phyloP scores from a whole-genome alignment of 2,888 invertebrate genomes.

The Catocala sponsa region DNA sequence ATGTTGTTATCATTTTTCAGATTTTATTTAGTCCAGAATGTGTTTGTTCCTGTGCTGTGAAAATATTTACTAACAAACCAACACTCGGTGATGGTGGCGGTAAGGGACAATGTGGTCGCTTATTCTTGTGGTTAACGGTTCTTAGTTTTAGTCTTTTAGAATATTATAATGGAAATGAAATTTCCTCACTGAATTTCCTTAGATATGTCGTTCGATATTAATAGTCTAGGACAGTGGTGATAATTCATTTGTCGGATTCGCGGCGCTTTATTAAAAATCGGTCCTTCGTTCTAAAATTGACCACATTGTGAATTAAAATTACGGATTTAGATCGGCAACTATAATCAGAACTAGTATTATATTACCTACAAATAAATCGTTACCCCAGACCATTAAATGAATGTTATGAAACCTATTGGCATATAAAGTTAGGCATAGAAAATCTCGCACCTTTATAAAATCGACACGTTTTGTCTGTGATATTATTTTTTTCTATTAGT shows the following conservation, averaged over 20 bases:
- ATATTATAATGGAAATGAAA: constrained; percentile 44
- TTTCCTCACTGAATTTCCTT: constrained; percentile 44
- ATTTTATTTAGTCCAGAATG: constrained; percentile 88
- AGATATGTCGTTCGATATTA: constrained; percentile 48
- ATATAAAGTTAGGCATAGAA: constrained; percentile 32
- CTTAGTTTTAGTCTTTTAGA: constrained; percentile 54
- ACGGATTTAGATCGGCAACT: constrained; percentile 57
- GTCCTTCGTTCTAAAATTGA: constrained; percentile 46
- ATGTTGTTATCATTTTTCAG: constrained; percentile 87
- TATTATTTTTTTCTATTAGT: constrained; percentile 54
- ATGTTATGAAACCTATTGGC: constrained; percentile 26
- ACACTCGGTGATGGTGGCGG: constrained; percentile 70
- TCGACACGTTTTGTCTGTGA: constrained; percentile 54
- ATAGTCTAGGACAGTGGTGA: constrained; percentile 35
- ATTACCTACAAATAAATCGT: constrained; percentile 11
- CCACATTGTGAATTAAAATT: constrained; percentile 51
- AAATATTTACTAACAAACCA: constrained; percentile 83
- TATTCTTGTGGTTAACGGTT: constrained; percentile 51
- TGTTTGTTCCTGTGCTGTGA: constrained; percentile 87
- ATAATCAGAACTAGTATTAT: constrained; percentile 50
- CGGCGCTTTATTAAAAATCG: constrained; percentile 34
- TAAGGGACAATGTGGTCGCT: constrained; percentile 72
- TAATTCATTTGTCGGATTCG: constrained; percentile 32
- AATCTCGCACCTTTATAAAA: constrained; percentile 49
- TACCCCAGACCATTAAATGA: constrained; percentile 25